Percentiles rank a stretch among this genome's conserved stretches.
Conservation (phyloP, 2,113 vertebrate genomes). For the Neotoma lepida region DNA sequence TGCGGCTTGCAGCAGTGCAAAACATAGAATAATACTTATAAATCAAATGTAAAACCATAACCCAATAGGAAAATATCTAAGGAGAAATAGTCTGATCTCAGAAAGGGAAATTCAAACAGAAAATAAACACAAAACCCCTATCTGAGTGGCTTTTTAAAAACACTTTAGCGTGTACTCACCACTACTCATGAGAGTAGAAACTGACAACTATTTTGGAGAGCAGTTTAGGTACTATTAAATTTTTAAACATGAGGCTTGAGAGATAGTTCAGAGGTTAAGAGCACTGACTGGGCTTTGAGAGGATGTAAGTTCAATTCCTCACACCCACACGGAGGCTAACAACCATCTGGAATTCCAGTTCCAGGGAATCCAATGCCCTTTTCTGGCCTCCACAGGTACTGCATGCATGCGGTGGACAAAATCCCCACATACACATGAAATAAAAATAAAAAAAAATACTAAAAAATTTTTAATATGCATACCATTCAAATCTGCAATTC, state of each 20-base stretch:
- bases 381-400: not conserved
- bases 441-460: not conserved
- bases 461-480: not conserved
- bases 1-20: no score
- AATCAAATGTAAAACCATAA: slow-evolving; percentile 46
- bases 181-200: not conserved
- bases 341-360: not conserved
- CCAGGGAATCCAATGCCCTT: not conserved
- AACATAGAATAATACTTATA: slow-evolving; percentile 8
- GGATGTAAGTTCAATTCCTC: not conserved
- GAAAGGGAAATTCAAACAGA: slow-evolving; percentile 26
- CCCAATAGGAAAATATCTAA: slow-evolving; percentile 2
- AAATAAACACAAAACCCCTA: not conserved
- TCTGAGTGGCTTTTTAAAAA: not conserved
- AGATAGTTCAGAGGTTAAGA: not conserved
- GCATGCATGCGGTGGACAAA: not conserved
- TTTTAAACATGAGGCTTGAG: not conserved
- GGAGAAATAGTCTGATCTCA: not conserved
- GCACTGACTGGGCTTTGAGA: not conserved
- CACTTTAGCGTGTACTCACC: not conserved
- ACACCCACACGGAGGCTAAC: not conserved
- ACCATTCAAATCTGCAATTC: not conserved
- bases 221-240: not conserved
- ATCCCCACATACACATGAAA: not conserved
- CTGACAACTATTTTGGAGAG: not conserved